A percentile compares a stretch with the other conserved stretches of the same genome.
These are phyloP conservation scores for Solenopsis fugax DNA, from an alignment of 1,140 invertebrate species.

Conservation along the genomic window DNA sequence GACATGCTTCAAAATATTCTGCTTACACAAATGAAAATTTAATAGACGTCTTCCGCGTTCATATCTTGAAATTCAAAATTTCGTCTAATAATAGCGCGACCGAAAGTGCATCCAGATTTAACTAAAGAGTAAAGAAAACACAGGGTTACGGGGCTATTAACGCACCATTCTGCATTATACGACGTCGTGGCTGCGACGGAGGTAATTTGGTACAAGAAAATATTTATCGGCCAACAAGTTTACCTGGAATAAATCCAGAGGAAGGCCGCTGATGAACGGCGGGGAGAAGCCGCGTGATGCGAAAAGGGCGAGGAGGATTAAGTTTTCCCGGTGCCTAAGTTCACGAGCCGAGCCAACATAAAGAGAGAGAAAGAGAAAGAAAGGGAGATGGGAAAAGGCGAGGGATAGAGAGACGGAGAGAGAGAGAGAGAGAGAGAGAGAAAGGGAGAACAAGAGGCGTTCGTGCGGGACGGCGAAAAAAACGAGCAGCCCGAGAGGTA, in stretches of 20 bases:
- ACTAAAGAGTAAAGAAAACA: conserved; percentile 18
- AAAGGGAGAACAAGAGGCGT: conserved; percentile 17
- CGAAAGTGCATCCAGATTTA: conserved; percentile 6
- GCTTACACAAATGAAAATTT: neutral
- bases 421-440: neutral
- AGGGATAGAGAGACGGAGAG: neutral
- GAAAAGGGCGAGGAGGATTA: conserved; percentile 54
- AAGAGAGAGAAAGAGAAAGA: conserved; percentile 31
- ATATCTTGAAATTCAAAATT: neutral
- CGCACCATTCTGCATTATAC: conserved; percentile 51
- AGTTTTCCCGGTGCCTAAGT: conserved; percentile 60
- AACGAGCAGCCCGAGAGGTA: conserved; percentile 55
- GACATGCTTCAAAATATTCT: neutral
- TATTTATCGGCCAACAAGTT: conserved; percentile 64
- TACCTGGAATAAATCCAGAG: conserved; percentile 61
- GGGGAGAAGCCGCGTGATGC: conserved; percentile 35
- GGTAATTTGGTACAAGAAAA: conserved; percentile 61
- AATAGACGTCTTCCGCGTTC: neutral
- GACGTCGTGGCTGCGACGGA: conserved; percentile 36
- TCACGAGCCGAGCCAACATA: conserved; percentile 55
- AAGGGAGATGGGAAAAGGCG: neutral
- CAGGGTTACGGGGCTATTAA: conserved; percentile 33
- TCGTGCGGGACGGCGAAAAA: conserved; percentile 34
- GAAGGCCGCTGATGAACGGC: conserved; percentile 1
- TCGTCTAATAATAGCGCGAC: neutral